phyloP scores from a whole-genome alignment of 1,140 invertebrate species.

The Pseudachorutes palmiensis region DNA sequence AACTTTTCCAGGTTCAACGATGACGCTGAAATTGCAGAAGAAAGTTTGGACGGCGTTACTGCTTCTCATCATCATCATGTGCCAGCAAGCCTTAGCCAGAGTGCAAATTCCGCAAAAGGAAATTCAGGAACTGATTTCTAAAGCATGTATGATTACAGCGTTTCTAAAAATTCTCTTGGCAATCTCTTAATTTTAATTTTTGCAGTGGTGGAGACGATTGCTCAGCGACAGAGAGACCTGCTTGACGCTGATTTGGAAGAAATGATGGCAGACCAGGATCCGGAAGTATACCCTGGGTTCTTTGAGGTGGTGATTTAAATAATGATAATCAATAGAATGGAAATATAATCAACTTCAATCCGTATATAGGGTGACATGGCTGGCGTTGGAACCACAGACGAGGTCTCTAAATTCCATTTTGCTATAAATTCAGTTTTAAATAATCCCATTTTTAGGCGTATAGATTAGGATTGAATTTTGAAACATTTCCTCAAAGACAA shows the following conservation, averaged over 20 bases:
- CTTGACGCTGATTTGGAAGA: slow-evolving; percentile 29
- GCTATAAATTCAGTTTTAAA: neutral
- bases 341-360: neutral
- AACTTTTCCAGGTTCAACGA: no score
- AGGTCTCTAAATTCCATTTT: slow-evolving; percentile 13
- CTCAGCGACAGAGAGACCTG: slow-evolving; percentile 30
- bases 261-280: slow-evolving; percentile 47
- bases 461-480: slow-evolving; percentile 54
- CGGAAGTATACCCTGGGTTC: slow-evolving; percentile 56
- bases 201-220: slow-evolving; percentile 34
- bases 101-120: slow-evolving; percentile 26
- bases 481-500: slow-evolving; percentile 56
- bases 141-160: slow-evolving; percentile 30
- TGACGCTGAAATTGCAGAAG: no score
- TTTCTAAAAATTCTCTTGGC: neutral
- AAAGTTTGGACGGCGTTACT: no score
- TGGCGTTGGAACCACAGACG: slow-evolving; percentile 42
- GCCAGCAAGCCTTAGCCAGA: neutral
- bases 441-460: slow-evolving; percentile 12
- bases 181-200: slow-evolving; percentile 7
- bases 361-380: slow-evolving; percentile 55
- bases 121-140: slow-evolving; percentile 35
- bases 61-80: no score
- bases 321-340: neutral
- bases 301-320: slow-evolving; percentile 45